These are phyloP conservation scores for Apodemus speciosus DNA, from an alignment of 2,113 vertebrate genomes.

Conservation along the genomic window DNA sequence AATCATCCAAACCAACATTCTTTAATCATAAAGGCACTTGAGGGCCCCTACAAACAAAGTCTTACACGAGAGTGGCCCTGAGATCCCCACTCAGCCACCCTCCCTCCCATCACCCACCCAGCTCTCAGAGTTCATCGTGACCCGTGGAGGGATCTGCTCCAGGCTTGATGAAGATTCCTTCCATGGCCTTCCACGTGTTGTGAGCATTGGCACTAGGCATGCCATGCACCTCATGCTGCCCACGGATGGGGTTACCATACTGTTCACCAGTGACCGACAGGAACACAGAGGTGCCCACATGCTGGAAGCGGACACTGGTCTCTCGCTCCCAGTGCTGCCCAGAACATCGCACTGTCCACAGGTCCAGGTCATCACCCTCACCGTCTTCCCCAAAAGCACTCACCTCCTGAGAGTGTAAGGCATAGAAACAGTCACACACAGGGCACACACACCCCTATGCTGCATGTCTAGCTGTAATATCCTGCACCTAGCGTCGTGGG, in stretches of 20 bases:
- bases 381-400: slow-evolving; percentile 98
- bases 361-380: slow-evolving; percentile 95
- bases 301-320: slow-evolving; percentile 92
- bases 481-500: neutral
- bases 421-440: neutral
- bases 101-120: neutral
- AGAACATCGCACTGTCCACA: slow-evolving; percentile 95
- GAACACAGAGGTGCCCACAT: slow-evolving; percentile 92
- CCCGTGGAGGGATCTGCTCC: slow-evolving; percentile 81
- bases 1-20: slow-evolving; percentile 52
- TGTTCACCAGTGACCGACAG: slow-evolving; percentile 96
- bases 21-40: slow-evolving; percentile 79
- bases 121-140: slow-evolving; percentile 93
- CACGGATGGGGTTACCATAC: slow-evolving; percentile 95
- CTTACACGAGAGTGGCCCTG: neutral
- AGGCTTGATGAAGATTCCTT: slow-evolving; percentile 97
- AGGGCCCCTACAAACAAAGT: slow-evolving; percentile 59
- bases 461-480: neutral
- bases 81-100: neutral
- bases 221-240: slow-evolving; percentile 95
- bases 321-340: slow-evolving; percentile 93
- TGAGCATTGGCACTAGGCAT: slow-evolving; percentile 90
- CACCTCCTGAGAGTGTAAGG: slow-evolving; percentile 89
- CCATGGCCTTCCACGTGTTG: slow-evolving; percentile 96
- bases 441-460: neutral